These are phyloP conservation scores for Lagenorhynchus albirostris DNA, from an alignment of 2,113 vertebrate genomes.

Conservation along the genomic window DNA sequence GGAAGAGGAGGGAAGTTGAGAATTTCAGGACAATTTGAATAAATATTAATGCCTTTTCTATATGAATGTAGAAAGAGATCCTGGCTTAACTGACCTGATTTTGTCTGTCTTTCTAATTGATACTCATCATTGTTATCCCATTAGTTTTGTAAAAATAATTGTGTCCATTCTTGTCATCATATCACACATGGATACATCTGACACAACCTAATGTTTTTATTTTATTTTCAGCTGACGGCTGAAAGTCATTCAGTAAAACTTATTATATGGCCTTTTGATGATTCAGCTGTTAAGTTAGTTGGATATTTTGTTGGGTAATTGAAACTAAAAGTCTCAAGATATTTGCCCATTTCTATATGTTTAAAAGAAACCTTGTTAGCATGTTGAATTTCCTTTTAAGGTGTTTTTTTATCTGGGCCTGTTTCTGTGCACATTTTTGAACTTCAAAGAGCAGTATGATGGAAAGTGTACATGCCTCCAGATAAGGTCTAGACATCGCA, in stretches of 20 bases:
- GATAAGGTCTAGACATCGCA: neutral
- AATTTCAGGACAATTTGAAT: neutral
- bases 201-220: neutral
- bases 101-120: neutral
- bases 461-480: neutral
- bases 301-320: neutral
- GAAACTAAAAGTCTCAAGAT: neutral
- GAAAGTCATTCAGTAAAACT: neutral
- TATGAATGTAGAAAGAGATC: neutral
- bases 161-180: neutral
- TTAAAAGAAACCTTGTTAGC: slow-evolving; percentile 17
- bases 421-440: neutral
- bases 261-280: neutral
- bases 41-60: neutral
- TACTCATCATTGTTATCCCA: neutral
- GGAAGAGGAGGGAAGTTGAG: neutral
- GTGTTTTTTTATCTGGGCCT: neutral
- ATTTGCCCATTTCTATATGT: neutral
- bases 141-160: neutral
- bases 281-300: neutral
- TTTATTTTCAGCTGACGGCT: neutral
- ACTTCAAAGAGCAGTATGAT: neutral
- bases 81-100: neutral
- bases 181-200: neutral
- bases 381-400: slow-evolving; percentile 2